These are phyloP conservation scores for Dicentrarchus labrax DNA, from an alignment of 2,113 vertebrate genomes.

Conservation along the genomic window DNA sequence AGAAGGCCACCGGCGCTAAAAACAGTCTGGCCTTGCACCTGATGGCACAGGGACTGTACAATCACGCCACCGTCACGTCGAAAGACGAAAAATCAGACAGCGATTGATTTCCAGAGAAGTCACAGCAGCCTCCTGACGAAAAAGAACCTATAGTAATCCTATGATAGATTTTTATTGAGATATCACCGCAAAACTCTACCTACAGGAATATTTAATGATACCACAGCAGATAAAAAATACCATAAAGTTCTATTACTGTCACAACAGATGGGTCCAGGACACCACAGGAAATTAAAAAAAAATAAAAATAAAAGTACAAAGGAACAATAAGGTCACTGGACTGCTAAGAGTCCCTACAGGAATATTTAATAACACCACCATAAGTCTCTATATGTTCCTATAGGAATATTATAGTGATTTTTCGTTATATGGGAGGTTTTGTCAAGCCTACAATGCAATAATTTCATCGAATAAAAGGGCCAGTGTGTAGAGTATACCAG, in stretches of 20 bases:
- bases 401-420: slow-evolving; percentile 78
- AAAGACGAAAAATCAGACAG: slow-evolving; percentile 98
- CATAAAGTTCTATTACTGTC: slow-evolving; percentile 60
- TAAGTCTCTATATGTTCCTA: slow-evolving; percentile 57
- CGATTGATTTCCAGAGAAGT: slow-evolving; percentile 86
- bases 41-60: slow-evolving; percentile 96
- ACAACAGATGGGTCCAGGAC: slow-evolving; percentile 36
- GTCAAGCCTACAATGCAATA: slow-evolving; percentile 93
- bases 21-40: slow-evolving; percentile 92
- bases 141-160: slow-evolving; percentile 78
- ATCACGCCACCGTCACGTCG: slow-evolving; percentile 89
- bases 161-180: slow-evolving; percentile 72
- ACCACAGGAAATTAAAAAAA: slow-evolving; percentile 34
- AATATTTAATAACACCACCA: slow-evolving; percentile 41
- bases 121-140: slow-evolving; percentile 75
- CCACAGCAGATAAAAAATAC: slow-evolving; percentile 68
- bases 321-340: slow-evolving; percentile 30
- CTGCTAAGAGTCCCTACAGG: slow-evolving; percentile 46
- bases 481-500: slow-evolving; percentile 98
- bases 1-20: slow-evolving; percentile 91
- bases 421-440: slow-evolving; percentile 76
- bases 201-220: slow-evolving; percentile 77
- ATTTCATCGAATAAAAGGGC: slow-evolving; percentile 93
- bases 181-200: slow-evolving; percentile 67
- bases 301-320: slow-evolving; percentile 10